Base-by-base conservation (phyloP, 2,888 invertebrate genomes). In the Callyntrura sp. region DNA sequence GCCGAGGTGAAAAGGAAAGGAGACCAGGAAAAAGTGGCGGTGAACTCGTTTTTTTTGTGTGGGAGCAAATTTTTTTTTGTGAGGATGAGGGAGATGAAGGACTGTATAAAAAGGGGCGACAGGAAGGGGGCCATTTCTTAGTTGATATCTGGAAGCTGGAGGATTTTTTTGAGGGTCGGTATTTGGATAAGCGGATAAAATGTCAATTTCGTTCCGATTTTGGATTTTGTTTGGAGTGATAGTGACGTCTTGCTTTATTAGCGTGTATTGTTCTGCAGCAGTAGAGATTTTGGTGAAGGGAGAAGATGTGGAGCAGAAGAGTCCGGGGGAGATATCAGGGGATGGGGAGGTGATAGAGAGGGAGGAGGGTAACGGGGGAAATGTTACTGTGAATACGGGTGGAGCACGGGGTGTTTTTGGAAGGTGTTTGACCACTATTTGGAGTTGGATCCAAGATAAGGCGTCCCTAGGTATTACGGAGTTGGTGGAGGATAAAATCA, bases 401-500 rank as follows among this genome's bases (percentile, higher is more conserved):
- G 23, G 20, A n/a, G 45, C 14, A 0, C 85, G 90, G 9, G 48
- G 81, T 3, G 20, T 78, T 20, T 88, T 83, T 68, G 85, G 45
- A 70, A 79, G 81, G 65, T 90, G 90, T 25, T 82, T 90, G 4
- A 23, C 23, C 0, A 35, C 73, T 3, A 48, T 90, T 3, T 85
- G 73, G 85, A 45, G 73, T 0, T 85, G 82, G 85, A 20, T 90
- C 14, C 55, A 68, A n/a, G 73, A 25, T 17, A 76, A 82, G 51
- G 86, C 76, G 2, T 57, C 43, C 0, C 0, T 23, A 0, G 25
- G 23, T 3, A 23, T 82, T 20, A 35, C 79, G 35, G 76, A 9
- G 0, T 20, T 88, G 12, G 84, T 88, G 0, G 85, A 85, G 48
- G 90, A 90, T 9, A 73, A 88, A n/a, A 82, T 91, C 65, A 90